Base-by-base conservation (phyloP, 2,797 vertebrate species). In the Gymnopithys bicolor region DNA sequence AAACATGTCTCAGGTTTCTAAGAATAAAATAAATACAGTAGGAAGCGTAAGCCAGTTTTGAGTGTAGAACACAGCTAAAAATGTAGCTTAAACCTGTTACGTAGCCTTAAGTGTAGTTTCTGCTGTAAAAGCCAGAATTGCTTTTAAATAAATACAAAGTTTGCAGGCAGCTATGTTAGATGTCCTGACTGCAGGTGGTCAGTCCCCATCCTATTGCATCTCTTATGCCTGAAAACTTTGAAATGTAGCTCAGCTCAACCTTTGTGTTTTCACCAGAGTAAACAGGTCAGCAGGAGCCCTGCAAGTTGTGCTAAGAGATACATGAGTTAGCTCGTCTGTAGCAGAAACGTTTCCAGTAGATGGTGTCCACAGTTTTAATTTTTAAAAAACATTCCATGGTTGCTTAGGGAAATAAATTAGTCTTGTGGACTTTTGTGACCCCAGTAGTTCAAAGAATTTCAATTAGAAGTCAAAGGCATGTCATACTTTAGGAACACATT, bases 41-140 rank as follows among this genome's bases (percentile, higher is more conserved):
- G 90, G 81, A 97, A 97, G 83, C 80, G 46, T 89, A 97, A 97
- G 95, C 97, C 95, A 94, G 95, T 96, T 95, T 33, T 60, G 30
- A 86, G 75, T 37, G 21, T 51, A 39, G 73, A 85, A 83, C 78
- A 53, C 28, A 70, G 45, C 78, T 93, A 33, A 75, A 94, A 56
- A 21, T 66, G 92, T 95, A 78, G 89, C 80, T 93, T 86, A 85
- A 67, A 28, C 84, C 45, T 22, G 46, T 68, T 87, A 35, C 5
- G 35, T 89, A 70, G 60, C 89, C 91, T 80, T 71, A 80, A 73
- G 32, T 45, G 28, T 70, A 68, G 77, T 49, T 60, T 82, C 32
- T 74, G 62, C 60, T 0, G 0, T 53, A 56, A 63, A 86, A 91
- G 19, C 67, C 0, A 0, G 21, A 69, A n/a, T 51, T 87, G 9